phyloP scores from a whole-genome alignment of 2,888 invertebrate genomes.

The Chrysodeixis includens region DNA sequence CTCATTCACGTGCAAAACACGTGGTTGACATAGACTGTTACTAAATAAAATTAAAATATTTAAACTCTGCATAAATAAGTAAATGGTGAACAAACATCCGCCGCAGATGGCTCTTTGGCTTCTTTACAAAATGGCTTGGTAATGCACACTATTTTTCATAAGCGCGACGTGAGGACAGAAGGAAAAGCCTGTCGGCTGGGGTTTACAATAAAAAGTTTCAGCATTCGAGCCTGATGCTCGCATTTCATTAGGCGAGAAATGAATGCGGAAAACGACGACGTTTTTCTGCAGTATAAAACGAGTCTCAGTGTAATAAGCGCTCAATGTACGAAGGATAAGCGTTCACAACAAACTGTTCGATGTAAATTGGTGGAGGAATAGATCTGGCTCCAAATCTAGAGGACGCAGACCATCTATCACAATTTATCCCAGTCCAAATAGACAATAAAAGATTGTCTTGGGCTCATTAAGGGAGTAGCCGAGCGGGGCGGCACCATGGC shows the following conservation, averaged over 20 bases:
- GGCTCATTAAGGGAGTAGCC: slow-evolving; percentile 77
- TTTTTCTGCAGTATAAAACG: slow-evolving; percentile 69
- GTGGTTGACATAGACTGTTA: neutral
- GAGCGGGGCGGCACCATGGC: slow-evolving; percentile 65
- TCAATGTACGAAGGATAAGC: slow-evolving; percentile 66
- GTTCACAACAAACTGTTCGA: slow-evolving; percentile 56
- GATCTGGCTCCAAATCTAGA: slow-evolving; percentile 76
- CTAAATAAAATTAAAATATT: neutral
- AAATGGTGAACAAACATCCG: slow-evolving; percentile 23
- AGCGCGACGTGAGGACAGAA: slow-evolving; percentile 75
- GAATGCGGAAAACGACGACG: slow-evolving; percentile 78
- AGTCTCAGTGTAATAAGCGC: slow-evolving; percentile 62
- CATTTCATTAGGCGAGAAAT: slow-evolving; percentile 82
- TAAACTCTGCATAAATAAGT: slow-evolving; percentile 3
- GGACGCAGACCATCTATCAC: slow-evolving; percentile 81
- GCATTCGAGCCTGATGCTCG: slow-evolving; percentile 73
- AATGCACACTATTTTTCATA: slow-evolving; percentile 78
- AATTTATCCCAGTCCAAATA: slow-evolving; percentile 83
- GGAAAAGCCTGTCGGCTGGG: slow-evolving; percentile 70
- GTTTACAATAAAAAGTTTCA: slow-evolving; percentile 80
- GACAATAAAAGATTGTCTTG: slow-evolving; percentile 84
- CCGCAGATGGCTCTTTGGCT: slow-evolving; percentile 50
- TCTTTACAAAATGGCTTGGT: slow-evolving; percentile 65
- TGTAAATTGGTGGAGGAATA: slow-evolving; percentile 77
- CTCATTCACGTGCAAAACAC: neutral